These are phyloP conservation scores for Pammene fasciana DNA, from an alignment of 2,888 invertebrate species.

Conservation along the genomic window DNA sequence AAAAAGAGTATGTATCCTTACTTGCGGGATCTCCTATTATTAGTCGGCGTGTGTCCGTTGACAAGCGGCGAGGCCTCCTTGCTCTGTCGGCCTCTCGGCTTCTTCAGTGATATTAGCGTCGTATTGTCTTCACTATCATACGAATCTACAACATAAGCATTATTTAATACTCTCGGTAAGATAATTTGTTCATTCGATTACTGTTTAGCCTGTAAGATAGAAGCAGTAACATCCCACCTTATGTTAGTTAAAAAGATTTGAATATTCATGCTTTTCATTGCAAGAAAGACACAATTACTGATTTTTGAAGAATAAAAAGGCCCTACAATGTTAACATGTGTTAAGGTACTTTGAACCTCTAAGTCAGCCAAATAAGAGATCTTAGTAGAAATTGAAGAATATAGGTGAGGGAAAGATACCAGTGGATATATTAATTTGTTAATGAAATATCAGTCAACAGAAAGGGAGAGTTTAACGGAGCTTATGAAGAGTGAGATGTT, in stretches of 20 bases:
- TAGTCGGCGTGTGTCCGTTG: conserved; percentile 53
- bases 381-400: conserved; percentile 9
- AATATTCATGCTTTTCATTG: neutral
- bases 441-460: conserved; percentile 13
- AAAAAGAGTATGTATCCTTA: conserved; percentile 7
- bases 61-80: conserved; percentile 67
- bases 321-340: neutral
- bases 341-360: neutral
- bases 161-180: neutral
- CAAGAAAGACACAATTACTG: neutral
- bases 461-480: neutral
- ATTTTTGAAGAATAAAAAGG: neutral
- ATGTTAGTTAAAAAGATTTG: neutral
- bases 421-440: neutral
- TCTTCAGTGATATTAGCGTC: conserved; percentile 70
- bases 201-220: neutral
- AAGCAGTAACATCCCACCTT: neutral
- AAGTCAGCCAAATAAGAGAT: neutral
- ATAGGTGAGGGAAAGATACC: neutral
- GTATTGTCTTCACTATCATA: conserved; percentile 78
- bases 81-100: conserved; percentile 56
- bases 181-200: neutral
- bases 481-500: conserved; percentile 1
- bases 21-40: conserved; percentile 32
- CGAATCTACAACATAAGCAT: conserved; percentile 59